Base-by-base conservation (phyloP, 2,797 vertebrate genomes). In the Anguilla megastoma region DNA sequence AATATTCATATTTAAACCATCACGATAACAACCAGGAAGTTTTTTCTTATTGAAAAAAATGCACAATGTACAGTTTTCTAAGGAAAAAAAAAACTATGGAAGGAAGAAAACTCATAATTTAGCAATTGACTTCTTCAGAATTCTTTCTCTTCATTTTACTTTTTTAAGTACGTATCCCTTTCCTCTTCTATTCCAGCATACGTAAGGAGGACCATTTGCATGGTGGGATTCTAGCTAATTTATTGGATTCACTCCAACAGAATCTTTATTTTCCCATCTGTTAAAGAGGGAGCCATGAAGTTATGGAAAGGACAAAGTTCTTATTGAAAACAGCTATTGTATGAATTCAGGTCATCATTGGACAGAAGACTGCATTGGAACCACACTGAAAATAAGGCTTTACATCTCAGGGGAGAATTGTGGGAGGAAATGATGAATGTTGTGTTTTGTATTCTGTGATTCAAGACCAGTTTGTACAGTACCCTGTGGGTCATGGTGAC, bases 371-470 rank as follows among this genome's bases (percentile, higher is more conserved):
- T 36, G 9, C 71, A 33, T 36, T 16, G 33, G 30, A 76, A 76
- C 30, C 71, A 3, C 80, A 41, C 9, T 80, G 8, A 56, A 50
- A 60, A 36, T 45, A 85, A 66, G 9, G 12, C 66, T 33, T 12
- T 60, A 79, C 48, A 48, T 45, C 71, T 36, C 3, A 45, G 41
- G 41, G 41, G 41, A 45, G n/a, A 56, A 84, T 30, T 36, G 50
- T 71, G 84, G 69, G n/a, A 84, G 36, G 50, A 45, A 18, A 74
- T 79, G 79, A 84, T 89, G 41, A 56, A 86, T 21, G 27, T 7
- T 27, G 63, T 69, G 74, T 50, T 54, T 41, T 56, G n/a, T 85
- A 54, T 69, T 58, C 86, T 48, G 41, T 48, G 48, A 84, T 50
- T n/a, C 18, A 33, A 60, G 85, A 69, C 85, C 63, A n/a, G 74